A percentile compares a stretch with the other conserved stretches of the same genome.
phyloP scores from a whole-genome alignment of 2,797 vertebrate genomes.

The Enteromius treurensis region DNA sequence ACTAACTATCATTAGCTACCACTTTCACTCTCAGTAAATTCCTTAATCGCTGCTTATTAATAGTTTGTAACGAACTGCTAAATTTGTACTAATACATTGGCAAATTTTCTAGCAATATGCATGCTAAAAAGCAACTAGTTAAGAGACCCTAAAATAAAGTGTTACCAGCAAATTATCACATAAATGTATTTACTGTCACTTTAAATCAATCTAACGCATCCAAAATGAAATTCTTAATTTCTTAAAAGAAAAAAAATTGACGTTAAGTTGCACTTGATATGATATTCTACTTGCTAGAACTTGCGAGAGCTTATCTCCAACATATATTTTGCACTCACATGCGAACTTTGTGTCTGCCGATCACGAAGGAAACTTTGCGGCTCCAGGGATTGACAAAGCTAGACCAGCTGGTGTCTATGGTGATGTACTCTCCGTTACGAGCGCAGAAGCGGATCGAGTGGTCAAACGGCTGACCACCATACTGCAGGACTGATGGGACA shows the following conservation, averaged over 20 bases:
- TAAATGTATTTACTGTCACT: neutral
- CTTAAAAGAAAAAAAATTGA: neutral
- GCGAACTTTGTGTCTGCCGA: conserved; percentile 95
- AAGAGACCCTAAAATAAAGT: too few species aligned
- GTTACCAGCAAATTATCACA: too few species aligned
- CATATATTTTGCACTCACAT: conserved; percentile 81
- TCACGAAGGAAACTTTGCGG: conserved; percentile 94
- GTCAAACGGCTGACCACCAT: conserved; percentile 92
- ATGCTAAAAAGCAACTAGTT: too few species aligned
- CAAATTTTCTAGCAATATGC: too few species aligned
- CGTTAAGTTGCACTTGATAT: neutral
- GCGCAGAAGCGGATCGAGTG: conserved; percentile 92
- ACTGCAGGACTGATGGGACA: conserved; percentile 79
- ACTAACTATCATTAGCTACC: too few species aligned
- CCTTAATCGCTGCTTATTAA: too few species aligned
- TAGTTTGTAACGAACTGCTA: too few species aligned
- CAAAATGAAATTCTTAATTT: too few species aligned
- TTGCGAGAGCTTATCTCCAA: too few species aligned
- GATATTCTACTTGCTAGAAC: neutral
- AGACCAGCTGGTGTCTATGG: conserved; percentile 96
- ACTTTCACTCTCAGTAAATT: too few species aligned
- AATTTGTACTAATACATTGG: too few species aligned
- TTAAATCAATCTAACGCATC: neutral
- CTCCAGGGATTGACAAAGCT: conserved; percentile 98
- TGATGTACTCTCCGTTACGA: conserved; percentile 92